Base-by-base conservation (phyloP, 92 coral and sea anemone genomes). In the Epizoanthus stellaris region DNA sequence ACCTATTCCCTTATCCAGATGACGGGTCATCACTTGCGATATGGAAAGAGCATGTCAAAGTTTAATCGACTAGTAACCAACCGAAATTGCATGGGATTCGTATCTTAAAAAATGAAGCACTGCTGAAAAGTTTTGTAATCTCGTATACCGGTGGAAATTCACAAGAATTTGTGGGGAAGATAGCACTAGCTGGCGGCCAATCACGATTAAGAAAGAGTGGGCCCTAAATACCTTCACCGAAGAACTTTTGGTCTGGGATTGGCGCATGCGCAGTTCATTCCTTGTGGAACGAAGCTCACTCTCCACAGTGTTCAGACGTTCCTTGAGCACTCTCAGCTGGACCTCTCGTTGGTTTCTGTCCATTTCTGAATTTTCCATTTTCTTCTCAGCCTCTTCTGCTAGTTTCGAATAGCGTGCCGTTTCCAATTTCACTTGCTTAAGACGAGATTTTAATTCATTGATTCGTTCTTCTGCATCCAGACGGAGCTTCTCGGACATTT, bases 371-470 rank as follows among this genome's bases (percentile, higher is more conserved):
- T 58, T 82, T 45, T 68, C 86, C 25, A 87, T 70, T 39, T 71
- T 82, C 42, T 79, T 75, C 76, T 92, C 93, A 15, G 83, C 80
- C 15, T 86, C 91, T 17, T 85, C 77, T n/a, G 76, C 85, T 9
- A 87, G 82, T 52, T 86, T 79, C 21, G 84, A 70, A 40, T 92
- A 85, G 23, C 85, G 63, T 13, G 85, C 91, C 40, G 88, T 87
- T 52, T 93, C 94, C 76, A 88, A 75, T 23, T 82, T 89, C 66
- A 80, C 88, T 14, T 93, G 77, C 61, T 84, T 83, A 39, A 96
- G 63, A 15, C 88, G 76, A 34, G 87, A 75, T 60, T 77, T 88
- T 45, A 90, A 58, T 72, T 94, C 93, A 52, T 91, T 92, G 30
- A 87, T 58, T 68, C 88, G 76, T 25, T 77, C 80, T 81, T 91